Conservation (phyloP, 2,113 vertebrate species). For the Cavia porcellus region DNA sequence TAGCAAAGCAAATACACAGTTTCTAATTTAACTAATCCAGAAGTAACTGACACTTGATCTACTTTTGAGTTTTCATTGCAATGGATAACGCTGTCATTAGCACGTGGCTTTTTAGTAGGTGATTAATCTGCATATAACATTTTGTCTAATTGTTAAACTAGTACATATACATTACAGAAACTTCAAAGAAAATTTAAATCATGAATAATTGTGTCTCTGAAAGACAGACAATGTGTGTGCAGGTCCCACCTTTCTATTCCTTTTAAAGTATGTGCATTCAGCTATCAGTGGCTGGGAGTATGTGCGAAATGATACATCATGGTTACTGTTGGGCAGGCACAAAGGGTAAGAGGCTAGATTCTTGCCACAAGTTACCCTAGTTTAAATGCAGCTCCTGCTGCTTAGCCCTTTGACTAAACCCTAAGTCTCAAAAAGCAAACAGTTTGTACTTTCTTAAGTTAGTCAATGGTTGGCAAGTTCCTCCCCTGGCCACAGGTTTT, state of each 20-base stretch:
- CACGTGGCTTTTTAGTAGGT: neutral
- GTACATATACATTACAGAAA: neutral
- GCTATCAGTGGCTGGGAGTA: neutral
- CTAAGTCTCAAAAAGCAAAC: too few species aligned
- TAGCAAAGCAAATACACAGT: neutral
- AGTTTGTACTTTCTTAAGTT: neutral
- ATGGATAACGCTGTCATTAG: slow-evolving; percentile 6
- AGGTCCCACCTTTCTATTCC: neutral
- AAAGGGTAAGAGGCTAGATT: neutral
- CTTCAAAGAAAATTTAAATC: slow-evolving; percentile 59
- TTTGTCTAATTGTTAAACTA: slow-evolving; percentile 34
- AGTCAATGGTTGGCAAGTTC: neutral
- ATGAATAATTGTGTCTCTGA: neutral
- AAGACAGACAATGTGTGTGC: neutral
- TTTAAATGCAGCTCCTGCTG: neutral
- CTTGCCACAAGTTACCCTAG: neutral
- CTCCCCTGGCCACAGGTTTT: slow-evolving; percentile 11
- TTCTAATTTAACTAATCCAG: slow-evolving; percentile 47
- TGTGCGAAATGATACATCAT: neutral
- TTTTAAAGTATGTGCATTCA: neutral
- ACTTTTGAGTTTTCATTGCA: slow-evolving; percentile 42
- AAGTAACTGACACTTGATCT: slow-evolving; percentile 14
- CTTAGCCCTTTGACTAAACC: neutral
- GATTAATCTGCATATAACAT: neutral
- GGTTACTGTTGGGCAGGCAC: neutral